Evolutionary conservation across 2,888 invertebrate genomes (phyloP).

Genomic region (Cryptocephalus moraei): DNA sequence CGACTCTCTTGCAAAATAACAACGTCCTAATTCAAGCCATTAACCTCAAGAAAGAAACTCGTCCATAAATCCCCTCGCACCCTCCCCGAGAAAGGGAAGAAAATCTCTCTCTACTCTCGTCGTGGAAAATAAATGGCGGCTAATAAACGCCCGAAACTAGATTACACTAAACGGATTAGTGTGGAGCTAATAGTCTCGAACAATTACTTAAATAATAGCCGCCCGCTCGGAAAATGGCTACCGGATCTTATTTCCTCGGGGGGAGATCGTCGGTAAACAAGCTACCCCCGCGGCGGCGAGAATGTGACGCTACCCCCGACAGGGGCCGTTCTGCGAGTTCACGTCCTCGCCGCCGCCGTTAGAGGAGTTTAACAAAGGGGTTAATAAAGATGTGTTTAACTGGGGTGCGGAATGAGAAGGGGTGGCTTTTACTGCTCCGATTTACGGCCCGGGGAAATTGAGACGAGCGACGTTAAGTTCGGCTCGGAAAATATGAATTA

Average conservation of each 20-base stretch:
- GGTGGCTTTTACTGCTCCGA: neutral
- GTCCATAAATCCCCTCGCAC: too few species aligned
- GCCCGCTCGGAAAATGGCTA: constrained; percentile 36
- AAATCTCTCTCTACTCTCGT: neutral
- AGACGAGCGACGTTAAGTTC: neutral
- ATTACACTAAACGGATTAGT: constrained; percentile 37
- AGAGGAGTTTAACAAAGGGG: constrained; percentile 31
- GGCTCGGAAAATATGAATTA: too few species aligned
- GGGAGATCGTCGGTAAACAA: constrained; percentile 34
- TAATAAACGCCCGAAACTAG: constrained; percentile 28
- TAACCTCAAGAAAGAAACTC: too few species aligned
- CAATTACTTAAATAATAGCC: constrained; percentile 39
- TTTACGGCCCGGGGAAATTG: neutral
- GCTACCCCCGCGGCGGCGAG: constrained; percentile 24
- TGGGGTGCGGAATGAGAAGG: constrained; percentile 24
- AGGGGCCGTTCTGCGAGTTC: constrained; percentile 1
- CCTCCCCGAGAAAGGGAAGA: too few species aligned
- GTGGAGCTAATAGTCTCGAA: constrained; percentile 35
- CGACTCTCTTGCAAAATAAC: too few species aligned
- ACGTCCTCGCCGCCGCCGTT: constrained; percentile 19
- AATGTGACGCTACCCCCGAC: neutral
- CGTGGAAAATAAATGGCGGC: constrained; percentile 15
- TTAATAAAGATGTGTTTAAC: constrained; percentile 32
- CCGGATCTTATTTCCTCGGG: constrained; percentile 37
- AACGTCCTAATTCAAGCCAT: too few species aligned